Evolutionary conservation across 2,888 invertebrate species (phyloP).

Genomic region (Campoletis raptor): DNA sequence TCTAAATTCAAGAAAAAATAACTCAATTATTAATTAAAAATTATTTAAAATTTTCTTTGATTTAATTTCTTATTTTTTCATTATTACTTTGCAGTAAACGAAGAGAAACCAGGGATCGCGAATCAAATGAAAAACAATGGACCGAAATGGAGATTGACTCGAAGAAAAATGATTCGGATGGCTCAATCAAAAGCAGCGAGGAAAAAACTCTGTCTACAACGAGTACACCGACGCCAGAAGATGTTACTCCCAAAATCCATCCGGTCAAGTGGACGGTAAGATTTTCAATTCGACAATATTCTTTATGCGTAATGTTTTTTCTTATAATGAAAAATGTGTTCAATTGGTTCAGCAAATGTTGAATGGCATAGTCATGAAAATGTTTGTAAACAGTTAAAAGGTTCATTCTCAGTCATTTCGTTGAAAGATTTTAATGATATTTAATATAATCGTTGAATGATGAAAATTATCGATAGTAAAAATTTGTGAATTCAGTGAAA

Average conservation of each 20-base stretch:
- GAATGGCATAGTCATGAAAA: too few species aligned
- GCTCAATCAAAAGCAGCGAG: conserved; percentile 81
- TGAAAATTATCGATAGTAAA: too few species aligned
- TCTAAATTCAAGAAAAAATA: background rate
- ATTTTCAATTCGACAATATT: background rate
- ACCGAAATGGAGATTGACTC: conserved; percentile 80
- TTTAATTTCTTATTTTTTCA: background rate
- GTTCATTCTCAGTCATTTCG: too few species aligned
- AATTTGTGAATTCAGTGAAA: too few species aligned
- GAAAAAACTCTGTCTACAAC: conserved; percentile 83
- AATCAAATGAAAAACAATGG: conserved; percentile 81
- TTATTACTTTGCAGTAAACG: conserved; percentile 76
- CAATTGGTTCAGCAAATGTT: too few species aligned
- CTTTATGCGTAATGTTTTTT: background rate
- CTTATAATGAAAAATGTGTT: too few species aligned
- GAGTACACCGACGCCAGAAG: conserved; percentile 77
- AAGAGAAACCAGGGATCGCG: conserved; percentile 80
- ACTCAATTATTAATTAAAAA: background rate
- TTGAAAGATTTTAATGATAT: too few species aligned
- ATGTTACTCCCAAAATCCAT: conserved; percentile 86
- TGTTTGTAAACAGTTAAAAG: too few species aligned
- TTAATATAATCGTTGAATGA: too few species aligned
- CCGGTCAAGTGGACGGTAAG: conserved; percentile 89
- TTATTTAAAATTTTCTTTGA: background rate
- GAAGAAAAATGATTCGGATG: conserved; percentile 78